Base-by-base conservation (phyloP, 2,888 invertebrate species). In the Onchidella celtica region DNA sequence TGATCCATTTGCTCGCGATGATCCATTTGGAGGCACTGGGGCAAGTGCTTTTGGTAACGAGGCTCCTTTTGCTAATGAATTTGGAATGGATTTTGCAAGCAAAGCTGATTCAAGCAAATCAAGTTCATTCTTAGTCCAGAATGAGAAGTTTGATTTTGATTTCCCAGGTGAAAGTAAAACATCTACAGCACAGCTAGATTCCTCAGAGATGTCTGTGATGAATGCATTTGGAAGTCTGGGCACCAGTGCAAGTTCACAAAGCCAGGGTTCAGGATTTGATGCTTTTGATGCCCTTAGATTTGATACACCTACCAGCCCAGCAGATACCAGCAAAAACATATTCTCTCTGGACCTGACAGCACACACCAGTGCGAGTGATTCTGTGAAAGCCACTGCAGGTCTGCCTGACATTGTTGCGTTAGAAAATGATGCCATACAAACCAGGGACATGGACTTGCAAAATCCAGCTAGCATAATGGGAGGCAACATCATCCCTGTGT, bases 141-240 rank as follows among this genome's bases (percentile, higher is more conserved):
- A n/a, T n/a, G n/a, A n/a, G n/a, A n/a, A n/a, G n/a, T n/a, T n/a
- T 47, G 47, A 47, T 47, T 61, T 73, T 73, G 59, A 24, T 3
- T n/a, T n/a, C 55, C 59, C 59, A 57, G 73, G 9, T 6, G n/a
- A n/a, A n/a, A 47, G 6, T 59, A 61, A 36, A 36, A 34, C 73
- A 59, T 38, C 61, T 24, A 17, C 57, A 72, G 55, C 72, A 34
- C 32, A 21, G 34, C 34, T 57, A 32, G 11, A n/a, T n/a, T 0
- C 27, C 6, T 73, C 73, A 14, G 36, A 27, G 24, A 4, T 36
- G 17, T 36, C 73, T 29, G 27, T 61, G 24, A n/a, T 73, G 24
- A 61, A 73, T 61, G 73, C 55, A 32, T 73, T 73, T 24, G 73
- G 36, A 36, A n/a, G n/a, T n/a, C n/a, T n/a, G n/a, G n/a, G n/a